Evolutionary conservation across 2,888 invertebrate genomes (phyloP), one percentile per base, ranked within the genome.

Genomic region (Parnassius glacialis): DNA sequence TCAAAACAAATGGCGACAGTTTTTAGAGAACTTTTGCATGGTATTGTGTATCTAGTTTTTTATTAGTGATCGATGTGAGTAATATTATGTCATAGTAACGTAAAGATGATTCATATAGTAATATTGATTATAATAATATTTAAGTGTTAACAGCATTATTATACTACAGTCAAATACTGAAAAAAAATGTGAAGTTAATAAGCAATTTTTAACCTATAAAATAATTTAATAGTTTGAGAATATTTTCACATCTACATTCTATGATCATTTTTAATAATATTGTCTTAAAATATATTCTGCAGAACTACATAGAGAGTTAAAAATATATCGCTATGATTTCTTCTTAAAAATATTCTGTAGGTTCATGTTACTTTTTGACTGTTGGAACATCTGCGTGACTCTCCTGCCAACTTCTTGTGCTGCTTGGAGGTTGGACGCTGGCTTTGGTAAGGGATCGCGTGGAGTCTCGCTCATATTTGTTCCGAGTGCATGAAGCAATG

Each of bases 311-410:
- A 45, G n/a, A 12, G 43, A 11, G 10, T 43, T 51, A 3, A 16
- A 10, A 16, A 10, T 5, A 41, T n/a, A 41, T 9, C 13, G 66
- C 67, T 90, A 92, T 34, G 90, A 84, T 73, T 92, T 92, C 79
- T 92, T 92, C 68, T 92, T 92, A 65, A 92, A 92, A 72, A 92
- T 91, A 65, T 84, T 92, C 63, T 83, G 92, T 51, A 92, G 66
- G 66, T 91, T 89, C 75, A 91, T 92, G 57, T 90, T 90, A 1
- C 80, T 81, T 65, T 92, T 92, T 52, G 89, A 88, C 20, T 90
- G 86, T 53, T 92, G 87, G 77, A 92, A 90, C 73, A 92, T 92
- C 60, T 89, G 90, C 34, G 92, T 84, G 68, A 92, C 89, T 1
- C 92, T 69, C 9, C 92, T 69, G 57, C 90, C 90, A 1, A 92